phyloP scores from a whole-genome alignment of 1,140 invertebrate genomes.

The Penaeus chinensis region DNA sequence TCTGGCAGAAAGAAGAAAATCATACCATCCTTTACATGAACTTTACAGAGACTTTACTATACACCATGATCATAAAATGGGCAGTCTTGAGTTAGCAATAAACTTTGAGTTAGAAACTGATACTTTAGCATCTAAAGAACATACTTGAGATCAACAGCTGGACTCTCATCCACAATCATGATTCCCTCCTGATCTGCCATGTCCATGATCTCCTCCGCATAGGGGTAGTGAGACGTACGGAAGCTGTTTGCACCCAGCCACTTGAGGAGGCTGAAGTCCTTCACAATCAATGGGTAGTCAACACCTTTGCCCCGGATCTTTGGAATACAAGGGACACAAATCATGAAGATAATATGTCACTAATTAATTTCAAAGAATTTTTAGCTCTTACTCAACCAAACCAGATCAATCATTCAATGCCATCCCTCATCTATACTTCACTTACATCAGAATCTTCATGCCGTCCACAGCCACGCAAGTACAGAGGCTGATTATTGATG shows the following conservation, averaged over 20 bases:
- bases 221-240: slow-evolving; percentile 98
- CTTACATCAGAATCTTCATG: slow-evolving; percentile 94
- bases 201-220: slow-evolving; percentile 97
- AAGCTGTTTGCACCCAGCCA: slow-evolving; percentile 97
- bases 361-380: background rate
- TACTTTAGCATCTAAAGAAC: no score
- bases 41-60: background rate
- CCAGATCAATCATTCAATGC: no score
- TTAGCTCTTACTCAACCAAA: background rate
- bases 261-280: slow-evolving; percentile 93
- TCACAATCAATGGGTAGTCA: slow-evolving; percentile 76
- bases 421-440: slow-evolving; percentile 27
- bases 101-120: no score
- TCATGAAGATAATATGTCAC: background rate
- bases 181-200: slow-evolving; percentile 93
- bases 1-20: slow-evolving; percentile 36
- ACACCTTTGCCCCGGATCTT: slow-evolving; percentile 63
- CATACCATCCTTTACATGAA: background rate
- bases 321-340: background rate
- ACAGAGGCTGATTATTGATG: slow-evolving; percentile 87
- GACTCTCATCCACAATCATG: slow-evolving; percentile 95
- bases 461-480: slow-evolving; percentile 93
- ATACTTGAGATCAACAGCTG: slow-evolving; percentile 85
- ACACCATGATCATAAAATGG: background rate
- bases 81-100: no score